Percentiles rank a stretch among this genome's conserved stretches.
These are phyloP conservation scores for Syrista parreyssii DNA, from an alignment of 2,888 invertebrate species.

Conservation along the genomic window DNA sequence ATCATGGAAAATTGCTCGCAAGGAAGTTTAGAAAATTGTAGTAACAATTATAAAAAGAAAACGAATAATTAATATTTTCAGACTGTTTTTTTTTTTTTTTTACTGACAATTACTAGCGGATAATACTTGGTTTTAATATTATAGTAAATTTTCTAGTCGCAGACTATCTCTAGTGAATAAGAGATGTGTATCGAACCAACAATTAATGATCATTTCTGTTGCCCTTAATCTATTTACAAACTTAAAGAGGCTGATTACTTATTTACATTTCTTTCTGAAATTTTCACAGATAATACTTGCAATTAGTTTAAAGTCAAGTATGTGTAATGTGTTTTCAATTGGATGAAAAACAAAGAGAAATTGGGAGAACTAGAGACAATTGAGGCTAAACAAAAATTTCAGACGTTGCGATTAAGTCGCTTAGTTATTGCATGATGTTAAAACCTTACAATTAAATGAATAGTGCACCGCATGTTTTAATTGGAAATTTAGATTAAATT, in stretches of 20 bases:
- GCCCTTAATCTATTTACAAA: not conserved
- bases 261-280: too few relatives aligned
- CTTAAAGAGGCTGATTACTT: too few relatives aligned
- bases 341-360: constrained; percentile 6
- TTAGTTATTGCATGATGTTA: constrained; percentile 11
- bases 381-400: not conserved
- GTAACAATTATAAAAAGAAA: not conserved
- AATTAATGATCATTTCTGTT: not conserved
- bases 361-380: constrained; percentile 4
- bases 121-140: too few relatives aligned
- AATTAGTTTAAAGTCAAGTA: constrained; percentile 41
- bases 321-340: not conserved
- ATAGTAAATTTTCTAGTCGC: not conserved
- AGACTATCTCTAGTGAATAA: not conserved
- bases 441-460: constrained; percentile 8
- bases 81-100: too few relatives aligned
- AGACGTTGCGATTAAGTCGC: not conserved
- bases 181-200: not conserved
- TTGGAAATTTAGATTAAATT: constrained; percentile 14
- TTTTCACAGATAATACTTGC: not conserved
- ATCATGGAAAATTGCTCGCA: not conserved
- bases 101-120: too few relatives aligned
- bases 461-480: constrained; percentile 32
- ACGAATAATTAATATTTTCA: not conserved
- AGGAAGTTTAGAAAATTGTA: not conserved